Conservation (phyloP, 2,797 vertebrate species). For the Chloroceryle amazona region DNA sequence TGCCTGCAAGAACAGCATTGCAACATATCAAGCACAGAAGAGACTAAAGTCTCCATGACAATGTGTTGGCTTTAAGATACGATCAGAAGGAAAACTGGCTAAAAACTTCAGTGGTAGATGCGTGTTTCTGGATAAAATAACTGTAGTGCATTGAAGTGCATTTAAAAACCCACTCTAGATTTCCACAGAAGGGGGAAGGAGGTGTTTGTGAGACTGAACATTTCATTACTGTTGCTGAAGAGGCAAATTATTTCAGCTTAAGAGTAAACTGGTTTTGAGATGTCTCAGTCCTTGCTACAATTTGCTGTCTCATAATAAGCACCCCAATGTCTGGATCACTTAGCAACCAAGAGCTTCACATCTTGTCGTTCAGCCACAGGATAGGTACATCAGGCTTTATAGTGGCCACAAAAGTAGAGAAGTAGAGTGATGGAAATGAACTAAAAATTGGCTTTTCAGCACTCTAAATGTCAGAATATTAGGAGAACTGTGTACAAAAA, state of each 20-base stretch:
- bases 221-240: background rate
- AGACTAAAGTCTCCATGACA: background rate
- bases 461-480: background rate
- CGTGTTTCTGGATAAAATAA: background rate
- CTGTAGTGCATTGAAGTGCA: background rate
- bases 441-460: background rate
- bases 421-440: slow-evolving; percentile 7
- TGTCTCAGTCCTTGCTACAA: background rate
- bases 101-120: background rate
- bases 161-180: background rate
- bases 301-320: background rate
- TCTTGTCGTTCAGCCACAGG: background rate
- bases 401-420: background rate
- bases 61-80: background rate
- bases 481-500: background rate
- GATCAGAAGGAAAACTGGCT: background rate
- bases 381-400: background rate
- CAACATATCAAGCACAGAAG: background rate
- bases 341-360: background rate
- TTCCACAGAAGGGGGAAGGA: background rate
- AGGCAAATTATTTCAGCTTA: background rate
- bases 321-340: background rate
- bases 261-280: background rate
- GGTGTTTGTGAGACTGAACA: background rate
- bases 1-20: background rate